Percentiles rank a stretch among this genome's conserved stretches.
phyloP scores from a whole-genome alignment of 2,888 invertebrate species.

The Resseliella maxima region DNA sequence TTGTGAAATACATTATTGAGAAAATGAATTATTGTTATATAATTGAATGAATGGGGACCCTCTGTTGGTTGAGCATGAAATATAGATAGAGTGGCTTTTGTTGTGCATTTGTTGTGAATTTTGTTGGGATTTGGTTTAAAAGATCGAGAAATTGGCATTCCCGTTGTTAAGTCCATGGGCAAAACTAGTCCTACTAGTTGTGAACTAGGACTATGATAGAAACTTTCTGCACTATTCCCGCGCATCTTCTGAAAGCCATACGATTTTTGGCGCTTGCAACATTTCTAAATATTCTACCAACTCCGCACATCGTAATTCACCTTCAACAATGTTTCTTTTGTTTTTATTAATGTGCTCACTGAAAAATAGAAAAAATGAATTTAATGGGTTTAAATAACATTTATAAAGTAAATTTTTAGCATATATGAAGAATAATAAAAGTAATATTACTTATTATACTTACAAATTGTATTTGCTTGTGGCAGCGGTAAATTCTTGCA shows the following conservation, averaged over 20 bases:
- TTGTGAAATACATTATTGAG: neutral
- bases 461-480: neutral
- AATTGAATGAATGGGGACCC: neutral
- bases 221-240: neutral
- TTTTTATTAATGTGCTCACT: neutral
- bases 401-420: too few relatives aligned
- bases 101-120: neutral
- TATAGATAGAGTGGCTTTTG: neutral
- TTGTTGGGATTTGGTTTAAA: neutral
- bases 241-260: neutral
- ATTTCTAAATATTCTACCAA: neutral
- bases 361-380: too few relatives aligned
- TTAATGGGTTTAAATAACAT: neutral
- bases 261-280: neutral
- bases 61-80: neutral
- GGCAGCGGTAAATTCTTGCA: neutral
- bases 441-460: neutral
- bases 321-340: neutral
- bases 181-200: slow-evolving; percentile 4
- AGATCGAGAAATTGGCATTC: neutral
- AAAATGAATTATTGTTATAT: neutral
- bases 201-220: neutral
- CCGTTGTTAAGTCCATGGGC: neutral
- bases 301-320: neutral
- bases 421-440: neutral